These are phyloP conservation scores for Bradypodion pumilum DNA, from an alignment of 2,797 vertebrate genomes.

Conservation along the genomic window DNA sequence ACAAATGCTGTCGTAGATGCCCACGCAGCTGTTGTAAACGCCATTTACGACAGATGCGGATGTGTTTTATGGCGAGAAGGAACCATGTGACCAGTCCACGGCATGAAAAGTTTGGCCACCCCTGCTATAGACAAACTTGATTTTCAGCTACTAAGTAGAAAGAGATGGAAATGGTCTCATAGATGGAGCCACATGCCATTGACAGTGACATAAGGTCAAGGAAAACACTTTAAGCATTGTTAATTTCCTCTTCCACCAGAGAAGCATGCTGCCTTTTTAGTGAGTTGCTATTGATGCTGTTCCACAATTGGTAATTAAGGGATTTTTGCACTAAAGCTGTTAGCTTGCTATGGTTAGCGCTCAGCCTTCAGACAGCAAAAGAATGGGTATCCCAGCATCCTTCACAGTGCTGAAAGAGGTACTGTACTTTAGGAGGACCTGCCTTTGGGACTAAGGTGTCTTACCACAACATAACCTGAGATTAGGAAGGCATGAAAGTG, in stretches of 20 bases:
- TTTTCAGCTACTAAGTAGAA: conserved; percentile 3
- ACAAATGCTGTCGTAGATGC: too few species aligned
- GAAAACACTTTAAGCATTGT: conserved; percentile 7
- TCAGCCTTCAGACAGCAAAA: background rate
- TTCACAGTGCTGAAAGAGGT: background rate
- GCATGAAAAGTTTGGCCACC: too few species aligned
- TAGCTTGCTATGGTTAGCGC: background rate
- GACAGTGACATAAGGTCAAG: conserved; percentile 16
- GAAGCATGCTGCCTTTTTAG: background rate
- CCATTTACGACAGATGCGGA: too few species aligned
- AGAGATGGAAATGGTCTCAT: conserved; percentile 9
- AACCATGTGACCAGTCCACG: too few species aligned
- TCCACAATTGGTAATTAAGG: conserved; percentile 5
- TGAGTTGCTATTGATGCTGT: conserved; percentile 10
- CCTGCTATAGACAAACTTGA: background rate
- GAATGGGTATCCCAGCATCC: background rate
- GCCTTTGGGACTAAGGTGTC: background rate
- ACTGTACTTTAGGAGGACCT: background rate
- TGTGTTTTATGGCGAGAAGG: too few species aligned
- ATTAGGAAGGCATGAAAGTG: background rate
- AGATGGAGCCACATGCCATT: background rate
- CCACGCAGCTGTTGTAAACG: too few species aligned
- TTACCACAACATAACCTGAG: background rate
- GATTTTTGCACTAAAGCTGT: conserved; percentile 9
- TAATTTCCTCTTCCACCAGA: conserved; percentile 4